Base-by-base conservation (phyloP, 2,888 invertebrate genomes). In the Epistrophella euchroma region DNA sequence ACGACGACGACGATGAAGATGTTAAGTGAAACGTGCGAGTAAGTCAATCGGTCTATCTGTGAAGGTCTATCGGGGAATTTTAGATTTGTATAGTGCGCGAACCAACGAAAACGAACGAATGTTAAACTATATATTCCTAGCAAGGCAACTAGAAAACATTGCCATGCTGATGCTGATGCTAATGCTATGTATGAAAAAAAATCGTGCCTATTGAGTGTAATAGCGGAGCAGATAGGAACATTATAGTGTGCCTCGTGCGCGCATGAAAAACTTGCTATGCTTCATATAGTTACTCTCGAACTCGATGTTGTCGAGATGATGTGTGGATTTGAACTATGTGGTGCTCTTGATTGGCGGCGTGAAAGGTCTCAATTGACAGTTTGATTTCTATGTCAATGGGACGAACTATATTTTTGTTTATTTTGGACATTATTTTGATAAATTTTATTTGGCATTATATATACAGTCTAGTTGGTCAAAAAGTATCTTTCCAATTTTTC, bases 11-110 rank as follows among this genome's bases (percentile, higher is more conserved):
- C 71, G 74, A 86, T 86, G 86, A 86, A 86, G 86, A 86, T 86
- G 86, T 86, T 86, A 78, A 81, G 28, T 74, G 71, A 86, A 86
- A 86, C 86, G 86, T 86, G 86, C 86, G 81, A 86, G 81, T 62
- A 82, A 86, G 86, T 86, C 85, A 86, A 86, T 86, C 86, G 86
- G 73, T 81, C 77, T 86, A 86, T 86, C 86, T 77, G 70, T 64
- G 77, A 86, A 86, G 81, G 86, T 86, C 86, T 86, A 81, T 86
- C 73, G 72, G 32, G 11, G 77, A 86, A 86, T 81, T 86, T 78
- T 52, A 78, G 77, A 86, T 82, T 86, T 86, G 77, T 64, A 35
- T 35, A 68, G 77, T 78, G 62, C 77, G 77, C 86, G 77, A 80
- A 71, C 52, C 40, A 47, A 56, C 56, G n/a, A 55, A 32, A 25